These are phyloP conservation scores for Anomalospiza imberbis DNA, from an alignment of 2,797 vertebrate species.

Conservation along the genomic window DNA sequence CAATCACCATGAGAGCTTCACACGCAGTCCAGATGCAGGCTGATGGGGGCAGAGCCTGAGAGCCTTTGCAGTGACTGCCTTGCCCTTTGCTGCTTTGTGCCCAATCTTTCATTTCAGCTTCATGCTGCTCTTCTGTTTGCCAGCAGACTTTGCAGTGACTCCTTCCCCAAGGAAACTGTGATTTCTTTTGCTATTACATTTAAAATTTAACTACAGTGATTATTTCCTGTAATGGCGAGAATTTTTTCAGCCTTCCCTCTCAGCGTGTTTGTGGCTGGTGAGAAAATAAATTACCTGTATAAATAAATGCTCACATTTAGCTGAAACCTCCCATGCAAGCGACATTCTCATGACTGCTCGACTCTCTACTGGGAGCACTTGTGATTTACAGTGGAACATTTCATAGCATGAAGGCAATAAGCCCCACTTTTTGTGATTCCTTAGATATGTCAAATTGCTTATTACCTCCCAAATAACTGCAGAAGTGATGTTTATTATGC, in stretches of 20 bases:
- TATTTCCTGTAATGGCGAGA: not conserved
- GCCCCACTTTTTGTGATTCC: not conserved
- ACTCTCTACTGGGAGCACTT: not conserved
- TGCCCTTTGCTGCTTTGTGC: not conserved
- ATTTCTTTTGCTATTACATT: conserved; percentile 1
- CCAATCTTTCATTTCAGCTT: not conserved
- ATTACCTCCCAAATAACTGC: conserved; percentile 15
- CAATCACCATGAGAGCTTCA: not conserved
- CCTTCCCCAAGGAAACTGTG: not conserved
- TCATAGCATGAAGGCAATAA: conserved; percentile 23
- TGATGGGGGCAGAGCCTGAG: not conserved
- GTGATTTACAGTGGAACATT: not conserved
- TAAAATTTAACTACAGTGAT: not conserved
- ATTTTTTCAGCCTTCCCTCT: conserved; percentile 17
- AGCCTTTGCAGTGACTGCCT: not conserved
- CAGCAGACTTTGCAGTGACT: not conserved
- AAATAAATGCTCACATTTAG: conserved; percentile 9
- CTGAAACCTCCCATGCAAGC: not conserved
- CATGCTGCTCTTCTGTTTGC: not conserved
- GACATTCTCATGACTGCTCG: not conserved
- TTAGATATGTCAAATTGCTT: not conserved
- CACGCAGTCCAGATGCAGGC: not conserved
- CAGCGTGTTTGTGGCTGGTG: not conserved
- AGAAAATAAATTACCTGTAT: conserved; percentile 37
- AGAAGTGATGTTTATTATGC: not conserved